Evolutionary conservation across 2,888 invertebrate species (phyloP).

Genomic region (Priocnemis perturbator): DNA sequence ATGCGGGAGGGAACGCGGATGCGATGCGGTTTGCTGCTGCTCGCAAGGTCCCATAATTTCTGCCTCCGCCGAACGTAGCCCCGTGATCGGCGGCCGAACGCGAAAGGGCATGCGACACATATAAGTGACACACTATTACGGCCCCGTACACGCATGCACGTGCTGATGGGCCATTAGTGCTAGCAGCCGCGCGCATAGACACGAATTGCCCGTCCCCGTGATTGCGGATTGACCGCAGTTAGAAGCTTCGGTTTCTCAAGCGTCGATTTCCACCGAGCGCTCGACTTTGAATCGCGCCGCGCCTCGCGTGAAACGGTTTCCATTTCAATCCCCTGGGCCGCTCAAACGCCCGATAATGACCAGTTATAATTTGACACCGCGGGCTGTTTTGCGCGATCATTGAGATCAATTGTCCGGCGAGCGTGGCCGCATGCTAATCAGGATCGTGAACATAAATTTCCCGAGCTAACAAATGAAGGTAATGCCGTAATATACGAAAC

Average conservation of each 20-base stretch:
- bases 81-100: slow-evolving; percentile 16
- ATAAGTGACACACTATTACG: slow-evolving; percentile 27
- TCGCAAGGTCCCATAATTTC: background rate
- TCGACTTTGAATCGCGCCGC: slow-evolving; percentile 8
- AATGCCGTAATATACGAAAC: slow-evolving; percentile 3
- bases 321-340: no score
- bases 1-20: slow-evolving; percentile 23
- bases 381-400: no score
- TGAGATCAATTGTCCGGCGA: no score
- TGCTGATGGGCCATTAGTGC: slow-evolving; percentile 43
- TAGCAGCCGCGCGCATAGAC: slow-evolving; percentile 23
- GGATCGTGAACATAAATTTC: no score
- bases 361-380: no score
- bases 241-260: slow-evolving; percentile 20
- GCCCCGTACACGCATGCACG: slow-evolving; percentile 19
- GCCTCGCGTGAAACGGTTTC: no score
- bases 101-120: slow-evolving; percentile 27
- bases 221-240: slow-evolving; percentile 52
- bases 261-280: slow-evolving; percentile 5
- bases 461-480: background rate
- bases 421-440: no score
- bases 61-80: background rate
- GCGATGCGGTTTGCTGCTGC: slow-evolving; percentile 21
- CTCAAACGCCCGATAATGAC: no score
- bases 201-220: slow-evolving; percentile 48